phyloP scores from a whole-genome alignment of 2,113 vertebrate genomes.

The Lepisosteus oculatus region DNA sequence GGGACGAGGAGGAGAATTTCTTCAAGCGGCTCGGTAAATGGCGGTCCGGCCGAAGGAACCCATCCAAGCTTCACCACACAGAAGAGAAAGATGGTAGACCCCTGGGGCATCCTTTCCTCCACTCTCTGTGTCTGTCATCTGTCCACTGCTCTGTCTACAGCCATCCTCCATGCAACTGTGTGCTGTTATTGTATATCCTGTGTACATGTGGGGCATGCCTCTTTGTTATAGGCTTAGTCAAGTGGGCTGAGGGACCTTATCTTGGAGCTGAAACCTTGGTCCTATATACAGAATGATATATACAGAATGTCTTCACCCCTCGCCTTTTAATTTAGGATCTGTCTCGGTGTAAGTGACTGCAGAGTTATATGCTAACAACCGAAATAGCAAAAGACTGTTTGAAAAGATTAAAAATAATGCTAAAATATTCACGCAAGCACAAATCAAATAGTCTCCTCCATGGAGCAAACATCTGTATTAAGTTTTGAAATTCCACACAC shows the following conservation, averaged over 20 bases:
- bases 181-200: slow-evolving; percentile 23
- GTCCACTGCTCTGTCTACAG: slow-evolving; percentile 24
- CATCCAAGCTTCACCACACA: slow-evolving; percentile 86
- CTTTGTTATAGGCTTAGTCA: slow-evolving; percentile 21
- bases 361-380: too few species aligned
- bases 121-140: slow-evolving; percentile 48
- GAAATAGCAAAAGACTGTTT: too few species aligned
- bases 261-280: too few species aligned
- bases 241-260: background rate
- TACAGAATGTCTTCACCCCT: too few species aligned
- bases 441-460: too few species aligned
- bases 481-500: too few species aligned
- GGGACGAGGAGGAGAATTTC: slow-evolving; percentile 98
- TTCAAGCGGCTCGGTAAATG: slow-evolving; percentile 99
- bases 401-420: too few species aligned
- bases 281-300: too few species aligned
- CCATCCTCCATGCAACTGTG: slow-evolving; percentile 41
- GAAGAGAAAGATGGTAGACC: slow-evolving; percentile 91
- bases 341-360: too few species aligned
- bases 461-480: too few species aligned
- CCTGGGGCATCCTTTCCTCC: slow-evolving; percentile 61
- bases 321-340: too few species aligned
- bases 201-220: slow-evolving; percentile 27
- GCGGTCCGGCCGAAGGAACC: slow-evolving; percentile 84
- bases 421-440: too few species aligned